phyloP scores from a whole-genome alignment of 2,888 invertebrate genomes.

The Phoenoteleia sp. region DNA sequence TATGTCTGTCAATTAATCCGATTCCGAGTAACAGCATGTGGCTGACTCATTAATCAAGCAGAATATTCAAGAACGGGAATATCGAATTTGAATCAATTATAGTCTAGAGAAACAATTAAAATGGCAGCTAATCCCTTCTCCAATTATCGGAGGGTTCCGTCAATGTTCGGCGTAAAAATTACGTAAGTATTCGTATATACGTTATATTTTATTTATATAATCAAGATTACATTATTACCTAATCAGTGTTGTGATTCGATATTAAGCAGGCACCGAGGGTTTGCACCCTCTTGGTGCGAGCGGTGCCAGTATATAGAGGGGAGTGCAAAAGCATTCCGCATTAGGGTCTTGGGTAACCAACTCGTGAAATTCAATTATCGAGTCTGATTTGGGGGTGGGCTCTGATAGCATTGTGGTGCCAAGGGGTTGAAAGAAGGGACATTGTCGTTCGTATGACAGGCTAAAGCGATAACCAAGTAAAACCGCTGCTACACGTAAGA shows the following conservation, averaged over 20 bases:
- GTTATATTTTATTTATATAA: conserved; percentile 73
- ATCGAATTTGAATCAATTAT: conserved; percentile 23
- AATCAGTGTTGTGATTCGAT: conserved; percentile 79
- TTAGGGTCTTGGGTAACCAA: conserved; percentile 85
- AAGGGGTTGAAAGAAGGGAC: conserved; percentile 78
- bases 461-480: conserved; percentile 82
- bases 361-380: conserved; percentile 87
- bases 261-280: conserved; percentile 82
- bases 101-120: conserved; percentile 41
- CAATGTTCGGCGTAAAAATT: conserved; percentile 31
- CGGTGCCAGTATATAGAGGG: conserved; percentile 62
- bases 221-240: conserved; percentile 75
- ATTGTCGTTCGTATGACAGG: conserved; percentile 84
- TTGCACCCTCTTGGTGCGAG: conserved; percentile 74
- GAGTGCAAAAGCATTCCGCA: conserved; percentile 74
- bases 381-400: conserved; percentile 79
- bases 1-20: conserved; percentile 23
- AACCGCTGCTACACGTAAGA: conserved; percentile 63
- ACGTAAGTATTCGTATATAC: conserved; percentile 54
- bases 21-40: conserved; percentile 23
- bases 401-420: conserved; percentile 71
- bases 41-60: conserved; percentile 45
- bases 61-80: conserved; percentile 29
- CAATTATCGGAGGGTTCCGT: neutral
- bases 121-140: conserved; percentile 1